phyloP scores from a whole-genome alignment of 2,888 invertebrate genomes.

The Lasioglossum villosulum region DNA sequence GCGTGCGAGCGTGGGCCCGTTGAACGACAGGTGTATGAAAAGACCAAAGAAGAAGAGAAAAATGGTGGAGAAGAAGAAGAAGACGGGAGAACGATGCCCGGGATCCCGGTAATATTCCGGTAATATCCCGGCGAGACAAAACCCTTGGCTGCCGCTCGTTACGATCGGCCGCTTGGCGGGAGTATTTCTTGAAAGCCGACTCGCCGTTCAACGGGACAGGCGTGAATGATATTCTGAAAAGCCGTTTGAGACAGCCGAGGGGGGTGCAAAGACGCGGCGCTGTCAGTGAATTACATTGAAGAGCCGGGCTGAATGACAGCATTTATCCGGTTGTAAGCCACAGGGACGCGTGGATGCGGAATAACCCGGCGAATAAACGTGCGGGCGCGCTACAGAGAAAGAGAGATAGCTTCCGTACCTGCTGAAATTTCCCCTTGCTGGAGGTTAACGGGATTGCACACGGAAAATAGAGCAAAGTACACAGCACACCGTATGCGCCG shows the following conservation, averaged over 20 bases:
- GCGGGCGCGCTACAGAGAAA: neutral
- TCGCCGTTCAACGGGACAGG: slow-evolving; percentile 31
- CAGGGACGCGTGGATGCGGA: slow-evolving; percentile 58
- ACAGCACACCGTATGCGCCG: neutral
- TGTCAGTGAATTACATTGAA: slow-evolving; percentile 65
- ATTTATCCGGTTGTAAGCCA: slow-evolving; percentile 67
- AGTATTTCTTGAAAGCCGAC: slow-evolving; percentile 26
- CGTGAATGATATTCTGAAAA: slow-evolving; percentile 56
- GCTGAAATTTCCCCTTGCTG: slow-evolving; percentile 38
- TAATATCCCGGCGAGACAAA: slow-evolving; percentile 34
- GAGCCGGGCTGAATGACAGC: slow-evolving; percentile 64
- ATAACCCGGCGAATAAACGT: slow-evolving; percentile 57
- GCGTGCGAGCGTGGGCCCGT: neutral
- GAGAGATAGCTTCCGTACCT: slow-evolving; percentile 6
- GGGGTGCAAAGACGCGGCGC: slow-evolving; percentile 50
- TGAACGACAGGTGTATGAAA: slow-evolving; percentile 13
- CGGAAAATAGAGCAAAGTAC: slow-evolving; percentile 49
- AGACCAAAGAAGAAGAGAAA: neutral
- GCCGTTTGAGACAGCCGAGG: slow-evolving; percentile 29
- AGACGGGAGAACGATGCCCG: neutral
- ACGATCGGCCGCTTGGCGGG: slow-evolving; percentile 6
- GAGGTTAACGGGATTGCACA: slow-evolving; percentile 41
- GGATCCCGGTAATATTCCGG: neutral
- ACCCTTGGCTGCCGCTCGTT: slow-evolving; percentile 27
- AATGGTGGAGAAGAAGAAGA: neutral